A percentile compares a stretch with the other conserved stretches of the same genome.
Conservation (phyloP, 2,797 vertebrate species). For the Chaetodon trifasciatus region DNA sequence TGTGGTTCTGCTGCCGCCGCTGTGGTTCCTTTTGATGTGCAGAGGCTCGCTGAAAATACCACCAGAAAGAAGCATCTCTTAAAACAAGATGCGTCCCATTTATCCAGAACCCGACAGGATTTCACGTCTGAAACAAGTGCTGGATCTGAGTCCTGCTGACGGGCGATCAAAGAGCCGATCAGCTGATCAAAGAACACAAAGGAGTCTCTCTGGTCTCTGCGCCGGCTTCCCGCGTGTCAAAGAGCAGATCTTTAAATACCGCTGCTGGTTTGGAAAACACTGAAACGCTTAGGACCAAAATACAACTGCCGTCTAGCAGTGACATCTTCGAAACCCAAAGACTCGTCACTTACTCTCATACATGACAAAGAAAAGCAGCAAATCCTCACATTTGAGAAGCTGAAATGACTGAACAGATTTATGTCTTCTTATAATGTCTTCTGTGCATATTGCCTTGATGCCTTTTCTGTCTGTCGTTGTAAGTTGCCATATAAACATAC, state of each 20-base stretch:
- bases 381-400: too few species aligned
- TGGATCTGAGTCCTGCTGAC: not conserved
- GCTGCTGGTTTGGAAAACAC: not conserved
- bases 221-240: not conserved
- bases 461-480: not conserved
- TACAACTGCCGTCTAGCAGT: too few species aligned
- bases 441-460: not conserved
- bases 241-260: not conserved
- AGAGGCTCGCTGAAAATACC: slow-evolving; percentile 20
- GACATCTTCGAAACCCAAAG: too few species aligned
- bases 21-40: slow-evolving; percentile 59
- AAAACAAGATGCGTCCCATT: not conserved
- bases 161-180: slow-evolving; percentile 20
- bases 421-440: too few species aligned
- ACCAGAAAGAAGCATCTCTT: slow-evolving; percentile 9
- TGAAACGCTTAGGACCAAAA: not conserved
- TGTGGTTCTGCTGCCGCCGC: slow-evolving; percentile 33
- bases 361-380: too few species aligned
- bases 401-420: too few species aligned
- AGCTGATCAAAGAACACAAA: slow-evolving; percentile 7
- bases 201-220: not conserved
- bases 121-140: not conserved
- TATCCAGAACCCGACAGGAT: slow-evolving; percentile 25
- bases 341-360: too few species aligned
- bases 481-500: not conserved